Percentiles rank a stretch among this genome's conserved stretches.
These are phyloP conservation scores for Fistularia tabacaria DNA, from an alignment of 2,797 vertebrate genomes.

Conservation along the genomic window DNA sequence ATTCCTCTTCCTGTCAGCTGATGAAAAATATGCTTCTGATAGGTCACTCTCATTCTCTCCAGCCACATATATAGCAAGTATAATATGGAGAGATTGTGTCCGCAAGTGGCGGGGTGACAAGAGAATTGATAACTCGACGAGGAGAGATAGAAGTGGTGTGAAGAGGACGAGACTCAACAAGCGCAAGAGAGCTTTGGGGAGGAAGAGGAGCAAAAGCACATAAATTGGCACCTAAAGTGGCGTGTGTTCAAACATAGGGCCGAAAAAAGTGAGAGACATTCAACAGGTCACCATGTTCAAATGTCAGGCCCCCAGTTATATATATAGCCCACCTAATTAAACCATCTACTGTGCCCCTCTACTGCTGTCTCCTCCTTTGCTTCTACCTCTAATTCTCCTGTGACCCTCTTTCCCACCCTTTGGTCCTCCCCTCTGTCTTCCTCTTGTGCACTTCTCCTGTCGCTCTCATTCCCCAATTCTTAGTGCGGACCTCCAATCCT, in stretches of 20 bases:
- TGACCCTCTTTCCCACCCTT: slow-evolving; percentile 50
- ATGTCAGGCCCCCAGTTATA: slow-evolving; percentile 73
- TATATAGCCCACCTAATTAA: slow-evolving; percentile 75
- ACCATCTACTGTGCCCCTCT: slow-evolving; percentile 55
- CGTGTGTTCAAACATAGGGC: slow-evolving; percentile 65
- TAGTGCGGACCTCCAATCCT: slow-evolving; percentile 21
- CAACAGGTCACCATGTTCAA: slow-evolving; percentile 66
- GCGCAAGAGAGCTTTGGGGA: slow-evolving; percentile 1
- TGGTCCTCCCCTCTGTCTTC: slow-evolving; percentile 13
- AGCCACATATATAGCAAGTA: slow-evolving; percentile 43
- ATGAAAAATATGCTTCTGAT: slow-evolving; percentile 59
- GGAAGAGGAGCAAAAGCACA: slow-evolving; percentile 21
- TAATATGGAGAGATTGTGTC: slow-evolving; percentile 34
- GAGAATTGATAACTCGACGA: slow-evolving; percentile 28
- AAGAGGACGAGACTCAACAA: slow-evolving; percentile 6
- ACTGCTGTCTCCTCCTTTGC: slow-evolving; percentile 48
- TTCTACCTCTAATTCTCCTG: slow-evolving; percentile 46
- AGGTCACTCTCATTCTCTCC: slow-evolving; percentile 48
- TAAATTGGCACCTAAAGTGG: slow-evolving; percentile 32
- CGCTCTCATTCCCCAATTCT: slow-evolving; percentile 11
- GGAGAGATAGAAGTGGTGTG: slow-evolving; percentile 9
- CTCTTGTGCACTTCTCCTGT: slow-evolving; percentile 2
- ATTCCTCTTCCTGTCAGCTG: slow-evolving; percentile 59
- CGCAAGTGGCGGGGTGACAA: slow-evolving; percentile 30
- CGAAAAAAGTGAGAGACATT: slow-evolving; percentile 53